Conservation (phyloP, 2,888 invertebrate species). For the Spodoptera littoralis region DNA sequence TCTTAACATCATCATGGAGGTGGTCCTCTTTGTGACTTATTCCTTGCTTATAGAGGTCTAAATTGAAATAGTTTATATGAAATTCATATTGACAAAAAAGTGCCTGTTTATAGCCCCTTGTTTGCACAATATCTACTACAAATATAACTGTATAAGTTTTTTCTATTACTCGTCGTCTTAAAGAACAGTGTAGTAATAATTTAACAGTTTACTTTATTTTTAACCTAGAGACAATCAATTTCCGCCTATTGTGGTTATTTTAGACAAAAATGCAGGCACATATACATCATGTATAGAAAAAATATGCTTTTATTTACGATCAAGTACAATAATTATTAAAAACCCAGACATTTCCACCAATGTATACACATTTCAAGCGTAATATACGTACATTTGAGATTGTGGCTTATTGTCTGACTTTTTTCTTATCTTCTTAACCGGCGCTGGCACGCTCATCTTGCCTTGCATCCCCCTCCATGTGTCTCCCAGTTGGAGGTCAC, state of each 20-base stretch:
- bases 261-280: constrained; percentile 30
- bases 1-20: no score
- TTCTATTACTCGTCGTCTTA: no score
- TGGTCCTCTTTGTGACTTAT: no score
- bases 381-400: constrained; percentile 90
- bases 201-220: neutral
- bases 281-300: constrained; percentile 18
- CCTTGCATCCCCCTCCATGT: constrained; percentile 94
- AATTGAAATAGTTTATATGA: no score
- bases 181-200: no score
- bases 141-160: no score
- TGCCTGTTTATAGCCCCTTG: no score
- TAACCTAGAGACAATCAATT: neutral
- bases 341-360: constrained; percentile 65
- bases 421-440: constrained; percentile 91
- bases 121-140: no score
- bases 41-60: no score
- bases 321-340: constrained; percentile 48
- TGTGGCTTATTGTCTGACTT: constrained; percentile 92
- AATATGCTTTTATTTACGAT: constrained; percentile 42
- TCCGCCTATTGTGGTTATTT: constrained; percentile 1
- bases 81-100: no score
- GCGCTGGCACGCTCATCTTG: constrained; percentile 94
- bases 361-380: constrained; percentile 75
- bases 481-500: constrained; percentile 93